Evolutionary conservation across 64 coral and sea anemone species (phyloP).

Genomic region (Astreopora myriophthalma): DNA sequence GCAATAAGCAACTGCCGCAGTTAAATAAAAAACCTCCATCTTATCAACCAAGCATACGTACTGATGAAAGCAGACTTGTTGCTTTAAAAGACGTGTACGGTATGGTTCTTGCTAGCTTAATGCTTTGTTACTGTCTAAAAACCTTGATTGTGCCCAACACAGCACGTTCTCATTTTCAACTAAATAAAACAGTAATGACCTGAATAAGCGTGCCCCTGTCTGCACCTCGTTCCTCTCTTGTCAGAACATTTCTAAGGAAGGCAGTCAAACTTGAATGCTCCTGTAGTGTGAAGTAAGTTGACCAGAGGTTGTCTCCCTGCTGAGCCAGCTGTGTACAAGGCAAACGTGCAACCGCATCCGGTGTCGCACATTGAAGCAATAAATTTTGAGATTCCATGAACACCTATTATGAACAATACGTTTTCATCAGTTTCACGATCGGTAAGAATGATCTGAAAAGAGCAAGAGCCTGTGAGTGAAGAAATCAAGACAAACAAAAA

Average conservation of each 20-base stretch:
- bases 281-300: slow-evolving; percentile 68
- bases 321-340: not conserved
- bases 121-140: not conserved
- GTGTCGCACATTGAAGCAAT: slow-evolving; percentile 78
- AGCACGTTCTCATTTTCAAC: not conserved
- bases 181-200: not conserved
- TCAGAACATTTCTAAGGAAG: slow-evolving; percentile 29
- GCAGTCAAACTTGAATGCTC: slow-evolving; percentile 71
- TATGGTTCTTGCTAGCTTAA: too few species aligned
- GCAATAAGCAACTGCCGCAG: too few species aligned
- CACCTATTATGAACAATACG: not conserved
- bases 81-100: too few species aligned
- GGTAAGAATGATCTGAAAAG: too few species aligned
- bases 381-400: slow-evolving; percentile 38
- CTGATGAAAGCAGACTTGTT: too few species aligned
- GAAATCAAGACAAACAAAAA: too few species aligned
- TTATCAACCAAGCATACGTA: too few species aligned
- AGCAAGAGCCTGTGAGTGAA: too few species aligned
- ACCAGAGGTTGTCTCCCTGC: slow-evolving; percentile 9
- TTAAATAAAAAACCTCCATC: too few species aligned
- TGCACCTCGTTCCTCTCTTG: not conserved
- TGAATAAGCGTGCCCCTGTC: not conserved
- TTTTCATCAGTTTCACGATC: not conserved
- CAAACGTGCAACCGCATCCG: slow-evolving; percentile 65
- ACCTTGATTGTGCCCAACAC: not conserved